Evolutionary conservation across 1,140 invertebrate genomes (phyloP).

Genomic region (Dendroctonus ponderosae): DNA sequence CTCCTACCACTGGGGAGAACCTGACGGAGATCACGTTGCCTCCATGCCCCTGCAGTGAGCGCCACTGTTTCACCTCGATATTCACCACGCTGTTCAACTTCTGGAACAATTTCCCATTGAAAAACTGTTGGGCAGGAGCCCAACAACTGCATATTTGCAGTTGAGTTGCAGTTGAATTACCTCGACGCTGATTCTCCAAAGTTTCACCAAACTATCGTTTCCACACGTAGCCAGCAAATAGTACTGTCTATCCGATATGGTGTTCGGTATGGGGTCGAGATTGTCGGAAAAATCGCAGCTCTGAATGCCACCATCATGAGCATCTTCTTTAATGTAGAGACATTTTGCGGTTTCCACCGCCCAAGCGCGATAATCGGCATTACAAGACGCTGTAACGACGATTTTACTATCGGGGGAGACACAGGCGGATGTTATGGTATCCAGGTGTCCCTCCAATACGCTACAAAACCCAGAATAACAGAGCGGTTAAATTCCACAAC

Average conservation of each 20-base stretch:
- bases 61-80: conserved; percentile 46
- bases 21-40: conserved; percentile 60
- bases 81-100: conserved; percentile 13
- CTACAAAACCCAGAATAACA: conserved; percentile 39
- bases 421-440: conserved; percentile 61
- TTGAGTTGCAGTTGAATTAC: no score
- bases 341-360: conserved; percentile 46
- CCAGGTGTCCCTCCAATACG: conserved; percentile 55
- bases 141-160: no score
- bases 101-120: conserved; percentile 15
- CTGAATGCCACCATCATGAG: conserved; percentile 71
- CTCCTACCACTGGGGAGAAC: conserved; percentile 51
- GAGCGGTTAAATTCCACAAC: background rate
- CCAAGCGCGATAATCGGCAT: conserved; percentile 65
- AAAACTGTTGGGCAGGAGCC: no score
- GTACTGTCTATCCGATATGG: conserved; percentile 41
- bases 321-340: conserved; percentile 54
- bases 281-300: conserved; percentile 64
- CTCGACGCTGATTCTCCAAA: conserved; percentile 63
- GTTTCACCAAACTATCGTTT: conserved; percentile 68
- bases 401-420: conserved; percentile 66
- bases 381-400: conserved; percentile 63
- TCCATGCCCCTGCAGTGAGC: conserved; percentile 55
- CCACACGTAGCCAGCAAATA: conserved; percentile 69
- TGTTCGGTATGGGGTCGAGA: conserved; percentile 48